phyloP scores from a whole-genome alignment of 1,140 invertebrate species.

The Drosophila azteca region DNA sequence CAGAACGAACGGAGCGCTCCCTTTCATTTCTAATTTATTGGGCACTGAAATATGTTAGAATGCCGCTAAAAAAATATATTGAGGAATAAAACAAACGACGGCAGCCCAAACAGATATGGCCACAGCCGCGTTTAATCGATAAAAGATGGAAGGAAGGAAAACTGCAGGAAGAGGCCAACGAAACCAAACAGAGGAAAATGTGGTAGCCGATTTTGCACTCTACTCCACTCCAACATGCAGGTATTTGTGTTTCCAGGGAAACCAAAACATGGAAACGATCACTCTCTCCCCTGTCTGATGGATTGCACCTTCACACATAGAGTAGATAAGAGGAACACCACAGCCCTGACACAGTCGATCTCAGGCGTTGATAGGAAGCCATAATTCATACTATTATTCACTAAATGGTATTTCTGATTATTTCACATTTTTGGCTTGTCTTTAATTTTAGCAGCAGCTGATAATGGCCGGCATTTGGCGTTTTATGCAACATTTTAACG shows the following conservation, averaged over 20 bases:
- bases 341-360: conserved; percentile 48
- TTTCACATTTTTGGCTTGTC: conserved; percentile 6
- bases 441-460: conserved; percentile 17
- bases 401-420: conserved; percentile 10
- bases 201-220: no score
- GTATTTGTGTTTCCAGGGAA: not conserved
- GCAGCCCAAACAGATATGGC: not conserved
- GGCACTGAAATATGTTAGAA: conserved; percentile 31
- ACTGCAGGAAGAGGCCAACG: conserved; percentile 1
- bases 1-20: conserved; percentile 43
- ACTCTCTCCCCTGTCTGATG: conserved; percentile 21
- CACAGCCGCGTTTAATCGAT: conserved; percentile 46
- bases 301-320: conserved; percentile 23
- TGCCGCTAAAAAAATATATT: conserved; percentile 51
- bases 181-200: not conserved
- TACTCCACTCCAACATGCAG: not conserved
- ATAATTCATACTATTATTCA: conserved; percentile 26
- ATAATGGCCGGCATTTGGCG: conserved; percentile 2
- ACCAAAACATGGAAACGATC: conserved; percentile 25
- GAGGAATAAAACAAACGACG: conserved; percentile 12
- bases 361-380: conserved; percentile 33
- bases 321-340: conserved; percentile 37
- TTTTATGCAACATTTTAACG: conserved; percentile 44
- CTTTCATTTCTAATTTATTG: conserved; percentile 62
- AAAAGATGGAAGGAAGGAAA: conserved; percentile 17